Evolutionary conservation across 2,797 vertebrate species (phyloP), one percentile per base, ranked within the genome.

Genomic region (Fringilla coelebs): DNA sequence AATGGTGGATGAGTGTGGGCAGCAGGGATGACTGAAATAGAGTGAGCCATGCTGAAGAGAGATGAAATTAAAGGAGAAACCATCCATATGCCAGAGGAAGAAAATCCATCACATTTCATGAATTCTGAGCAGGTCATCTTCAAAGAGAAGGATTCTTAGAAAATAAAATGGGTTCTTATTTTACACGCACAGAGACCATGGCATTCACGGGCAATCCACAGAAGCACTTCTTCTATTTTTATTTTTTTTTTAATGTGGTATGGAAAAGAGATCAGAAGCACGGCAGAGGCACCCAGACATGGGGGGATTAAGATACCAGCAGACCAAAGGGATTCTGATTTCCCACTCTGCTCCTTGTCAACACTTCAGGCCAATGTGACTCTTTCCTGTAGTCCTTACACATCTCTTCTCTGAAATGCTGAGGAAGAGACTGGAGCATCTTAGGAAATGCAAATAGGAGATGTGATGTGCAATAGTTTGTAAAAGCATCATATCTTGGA

Each of bases 271-370:
- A 63, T 60, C 61, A 67, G 45, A 62, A 85, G 41, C 72, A 75
- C 43, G 88, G 70, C 57, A 90, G 85, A 87, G 40, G 36, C 57
- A 83, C 38, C 70, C 36, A 41, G 60, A 72, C 17, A 14, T 17
- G 22, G 8, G 17, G 68, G 52, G 36, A 68, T 93, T 94, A 83
- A 67, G 81, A 70, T 63, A 82, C 11, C 29, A 31, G 40, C 76
- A 91, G 60, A 85, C 57, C n/a, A 34, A 88, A 90, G 34, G 43
- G 55, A 89, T 92, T 96, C 85, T 94, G 89, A 75, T 95, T 95
- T 92, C 49, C 54, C 68, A 68, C 63, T 90, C 73, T 88, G 72
- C 48, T 88, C 45, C 57, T 75, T 86, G 70, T 67, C 55, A 45
- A 45, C 26, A n/a, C 38, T 81, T 87, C 36, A 45, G 65, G 52